Evolutionary conservation across 2,888 invertebrate genomes (phyloP).

Genomic region (Idaea straminata): DNA sequence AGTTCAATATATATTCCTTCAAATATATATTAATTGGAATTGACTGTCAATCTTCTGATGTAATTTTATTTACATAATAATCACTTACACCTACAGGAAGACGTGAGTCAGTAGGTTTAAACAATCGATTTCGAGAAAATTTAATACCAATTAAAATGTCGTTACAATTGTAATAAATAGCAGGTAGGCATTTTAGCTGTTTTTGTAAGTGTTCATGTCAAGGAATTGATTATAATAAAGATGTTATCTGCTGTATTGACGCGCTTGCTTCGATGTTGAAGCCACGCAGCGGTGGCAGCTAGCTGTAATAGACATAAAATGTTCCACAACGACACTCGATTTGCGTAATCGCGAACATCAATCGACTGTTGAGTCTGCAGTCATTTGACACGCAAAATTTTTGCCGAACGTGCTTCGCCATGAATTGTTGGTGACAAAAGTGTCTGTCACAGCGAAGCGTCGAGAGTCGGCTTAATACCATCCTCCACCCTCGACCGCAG

Average conservation of each 20-base stretch:
- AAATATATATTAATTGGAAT: neutral
- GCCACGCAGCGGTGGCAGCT: constrained; percentile 22
- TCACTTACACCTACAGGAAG: too few species aligned
- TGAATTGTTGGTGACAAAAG: constrained; percentile 76
- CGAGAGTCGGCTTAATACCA: constrained; percentile 73
- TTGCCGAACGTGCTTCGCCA: constrained; percentile 72
- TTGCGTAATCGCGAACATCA: constrained; percentile 55
- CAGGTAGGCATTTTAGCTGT: neutral
- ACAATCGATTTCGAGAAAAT: neutral
- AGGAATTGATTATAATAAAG: constrained; percentile 15
- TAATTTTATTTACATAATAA: neutral
- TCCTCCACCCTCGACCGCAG: constrained; percentile 73
- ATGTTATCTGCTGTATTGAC: constrained; percentile 20
- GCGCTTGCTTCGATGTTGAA: constrained; percentile 23
- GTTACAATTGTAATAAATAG: neutral
- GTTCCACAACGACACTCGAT: constrained; percentile 46
- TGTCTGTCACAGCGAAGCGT: constrained; percentile 68
- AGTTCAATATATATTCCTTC: too few species aligned
- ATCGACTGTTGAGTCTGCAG: constrained; percentile 53
- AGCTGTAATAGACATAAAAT: constrained; percentile 47
- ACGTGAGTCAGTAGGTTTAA: neutral
- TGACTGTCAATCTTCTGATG: too few species aligned
- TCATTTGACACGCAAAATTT: constrained; percentile 74
- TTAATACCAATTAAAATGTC: neutral
- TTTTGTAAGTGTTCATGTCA: neutral